phyloP scores from a whole-genome alignment of 2,888 invertebrate genomes.

The Norana najaformis region DNA sequence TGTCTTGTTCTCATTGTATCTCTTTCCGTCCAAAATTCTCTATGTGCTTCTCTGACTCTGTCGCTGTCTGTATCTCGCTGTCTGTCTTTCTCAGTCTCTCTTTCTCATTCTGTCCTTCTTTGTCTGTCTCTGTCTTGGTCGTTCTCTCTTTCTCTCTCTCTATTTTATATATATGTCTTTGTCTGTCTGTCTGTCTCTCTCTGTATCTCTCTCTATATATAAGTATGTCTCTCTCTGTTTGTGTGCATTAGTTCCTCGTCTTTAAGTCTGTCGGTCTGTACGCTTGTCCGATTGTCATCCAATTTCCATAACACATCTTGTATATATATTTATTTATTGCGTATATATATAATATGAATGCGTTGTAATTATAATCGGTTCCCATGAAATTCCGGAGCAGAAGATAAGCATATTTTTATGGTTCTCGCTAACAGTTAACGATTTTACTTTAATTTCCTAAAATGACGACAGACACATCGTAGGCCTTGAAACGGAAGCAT shows the following conservation, averaged over 20 bases:
- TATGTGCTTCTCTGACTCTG: background rate
- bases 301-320: background rate
- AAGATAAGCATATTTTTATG: background rate
- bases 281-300: background rate
- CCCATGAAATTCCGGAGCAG: background rate
- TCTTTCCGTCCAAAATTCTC: too few relatives aligned
- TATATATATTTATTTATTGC: background rate
- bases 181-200: background rate
- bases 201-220: background rate
- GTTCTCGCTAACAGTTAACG: background rate
- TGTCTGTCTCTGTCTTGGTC: background rate
- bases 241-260: too few relatives aligned
- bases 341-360: background rate
- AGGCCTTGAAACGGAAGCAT: background rate
- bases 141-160: background rate
- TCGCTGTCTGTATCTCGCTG: background rate
- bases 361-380: constrained; percentile 3
- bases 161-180: background rate
- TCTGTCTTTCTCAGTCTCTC: background rate
- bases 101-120: too few relatives aligned
- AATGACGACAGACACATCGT: background rate
- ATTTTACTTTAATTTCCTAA: background rate
- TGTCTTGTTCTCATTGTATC: background rate
- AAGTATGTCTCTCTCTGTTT: too few relatives aligned
- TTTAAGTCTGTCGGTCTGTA: too few relatives aligned